Evolutionary conservation across 2,797 vertebrate species (phyloP).

Genomic region (Acestrorhynchus altus): DNA sequence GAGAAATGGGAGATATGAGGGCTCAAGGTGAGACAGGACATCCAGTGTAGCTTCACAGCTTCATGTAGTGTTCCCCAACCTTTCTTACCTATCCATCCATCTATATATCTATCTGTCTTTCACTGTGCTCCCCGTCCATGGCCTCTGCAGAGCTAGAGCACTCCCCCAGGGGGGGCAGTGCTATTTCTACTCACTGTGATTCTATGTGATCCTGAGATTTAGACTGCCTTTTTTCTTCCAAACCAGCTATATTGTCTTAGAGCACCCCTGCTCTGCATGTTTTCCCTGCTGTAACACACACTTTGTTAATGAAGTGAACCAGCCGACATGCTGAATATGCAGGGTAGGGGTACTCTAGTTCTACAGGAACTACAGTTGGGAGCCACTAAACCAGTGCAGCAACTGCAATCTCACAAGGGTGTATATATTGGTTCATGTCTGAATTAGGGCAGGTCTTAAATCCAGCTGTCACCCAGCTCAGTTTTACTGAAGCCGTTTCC

Average conservation of each 20-base stretch:
- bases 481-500: not conserved
- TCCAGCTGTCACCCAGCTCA: not conserved
- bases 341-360: not conserved
- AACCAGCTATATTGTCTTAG: not conserved
- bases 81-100: too few species aligned
- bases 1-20: constrained; percentile 91
- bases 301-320: not conserved
- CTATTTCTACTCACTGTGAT: not conserved
- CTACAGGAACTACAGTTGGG: not conserved
- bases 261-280: not conserved
- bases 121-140: constrained; percentile 5
- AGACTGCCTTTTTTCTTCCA: not conserved
- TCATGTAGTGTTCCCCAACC: not conserved
- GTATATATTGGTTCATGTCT: not conserved
- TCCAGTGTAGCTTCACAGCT: not conserved
- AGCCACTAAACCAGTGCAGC: not conserved
- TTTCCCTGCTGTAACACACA: not conserved
- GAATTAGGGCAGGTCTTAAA: not conserved
- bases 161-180: not conserved
- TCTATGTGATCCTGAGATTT: not conserved
- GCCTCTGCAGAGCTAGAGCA: constrained; percentile 5
- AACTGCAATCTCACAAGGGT: not conserved
- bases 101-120: not conserved
- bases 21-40: constrained; percentile 85
- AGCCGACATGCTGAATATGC: not conserved